These are phyloP conservation scores for Caranx ignobilis DNA, from an alignment of 2,113 vertebrate genomes.

Conservation along the genomic window DNA sequence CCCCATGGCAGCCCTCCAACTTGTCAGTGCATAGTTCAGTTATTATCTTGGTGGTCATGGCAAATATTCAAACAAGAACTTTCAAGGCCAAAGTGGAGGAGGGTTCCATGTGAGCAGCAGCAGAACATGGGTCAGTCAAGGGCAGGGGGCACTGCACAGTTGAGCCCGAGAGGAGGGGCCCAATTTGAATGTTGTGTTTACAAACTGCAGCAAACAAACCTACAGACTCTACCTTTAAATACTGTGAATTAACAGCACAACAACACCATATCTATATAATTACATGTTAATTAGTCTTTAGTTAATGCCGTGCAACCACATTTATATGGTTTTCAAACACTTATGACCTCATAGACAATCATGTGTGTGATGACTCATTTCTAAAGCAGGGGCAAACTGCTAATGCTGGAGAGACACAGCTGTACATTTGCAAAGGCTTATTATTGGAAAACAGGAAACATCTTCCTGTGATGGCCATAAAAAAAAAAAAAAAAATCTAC, in stretches of 20 bases:
- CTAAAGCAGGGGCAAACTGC: conserved; percentile 25
- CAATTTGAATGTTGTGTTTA: too few species aligned
- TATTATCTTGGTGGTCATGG: too few species aligned
- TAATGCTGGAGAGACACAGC: conserved; percentile 32
- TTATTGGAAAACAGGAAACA: conserved; percentile 48
- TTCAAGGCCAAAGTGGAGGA: too few species aligned
- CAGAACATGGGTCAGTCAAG: too few species aligned
- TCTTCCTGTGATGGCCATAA: conserved; percentile 18
- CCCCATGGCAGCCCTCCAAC: too few species aligned
- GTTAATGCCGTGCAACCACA: background rate
- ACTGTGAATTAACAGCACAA: background rate
- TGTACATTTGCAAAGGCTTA: conserved; percentile 20
- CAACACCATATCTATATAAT: background rate
- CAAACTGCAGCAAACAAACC: too few species aligned
- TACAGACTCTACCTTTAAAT: too few species aligned
- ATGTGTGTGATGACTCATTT: conserved; percentile 56
- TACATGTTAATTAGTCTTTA: background rate
- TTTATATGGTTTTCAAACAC: background rate
- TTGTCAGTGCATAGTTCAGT: too few species aligned
- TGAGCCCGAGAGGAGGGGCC: too few species aligned
- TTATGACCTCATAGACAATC: background rate
- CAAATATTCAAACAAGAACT: too few species aligned
- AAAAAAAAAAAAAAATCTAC: background rate
- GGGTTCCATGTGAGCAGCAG: too few species aligned
- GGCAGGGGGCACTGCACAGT: too few species aligned